Evolutionary conservation across 2,888 invertebrate species (phyloP).

Genomic region (Zhuqinia jingwanae): DNA sequence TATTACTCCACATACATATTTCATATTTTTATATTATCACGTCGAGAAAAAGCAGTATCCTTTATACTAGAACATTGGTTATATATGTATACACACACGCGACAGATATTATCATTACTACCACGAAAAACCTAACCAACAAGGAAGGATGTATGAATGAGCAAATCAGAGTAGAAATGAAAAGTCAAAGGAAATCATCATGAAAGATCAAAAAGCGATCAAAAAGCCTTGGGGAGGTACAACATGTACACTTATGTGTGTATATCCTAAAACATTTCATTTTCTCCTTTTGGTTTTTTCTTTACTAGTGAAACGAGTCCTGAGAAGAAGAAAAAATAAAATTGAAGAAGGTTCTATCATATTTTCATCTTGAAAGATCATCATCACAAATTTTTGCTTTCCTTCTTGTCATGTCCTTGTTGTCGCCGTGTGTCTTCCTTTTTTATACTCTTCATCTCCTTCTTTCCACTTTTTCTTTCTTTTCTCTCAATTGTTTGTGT

Average conservation of each 20-base stretch:
- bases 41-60: background rate
- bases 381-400: slow-evolving; percentile 36
- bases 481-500: slow-evolving; percentile 20
- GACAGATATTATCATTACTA: slow-evolving; percentile 2
- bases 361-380: slow-evolving; percentile 45
- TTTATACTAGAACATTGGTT: too few species aligned
- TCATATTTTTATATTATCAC: background rate
- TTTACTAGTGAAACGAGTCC: too few species aligned
- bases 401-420: slow-evolving; percentile 52
- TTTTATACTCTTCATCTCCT: slow-evolving; percentile 27
- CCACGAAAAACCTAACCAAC: background rate
- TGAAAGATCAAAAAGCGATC: slow-evolving; percentile 64
- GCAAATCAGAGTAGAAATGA: slow-evolving; percentile 54
- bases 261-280: slow-evolving; percentile 32
- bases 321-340: too few species aligned
- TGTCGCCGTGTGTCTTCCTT: slow-evolving; percentile 29
- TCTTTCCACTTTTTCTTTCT: background rate
- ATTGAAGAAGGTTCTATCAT: slow-evolving; percentile 26
- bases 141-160: slow-evolving; percentile 47
- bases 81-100: background rate
- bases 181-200: slow-evolving; percentile 67
- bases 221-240: slow-evolving; percentile 52
- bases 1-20: too few species aligned
- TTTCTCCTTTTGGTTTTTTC: slow-evolving; percentile 15
- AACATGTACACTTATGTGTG: slow-evolving; percentile 1